Evolutionary conservation across 2,113 vertebrate species (phyloP).

Genomic region (Dinomys branickii): DNA sequence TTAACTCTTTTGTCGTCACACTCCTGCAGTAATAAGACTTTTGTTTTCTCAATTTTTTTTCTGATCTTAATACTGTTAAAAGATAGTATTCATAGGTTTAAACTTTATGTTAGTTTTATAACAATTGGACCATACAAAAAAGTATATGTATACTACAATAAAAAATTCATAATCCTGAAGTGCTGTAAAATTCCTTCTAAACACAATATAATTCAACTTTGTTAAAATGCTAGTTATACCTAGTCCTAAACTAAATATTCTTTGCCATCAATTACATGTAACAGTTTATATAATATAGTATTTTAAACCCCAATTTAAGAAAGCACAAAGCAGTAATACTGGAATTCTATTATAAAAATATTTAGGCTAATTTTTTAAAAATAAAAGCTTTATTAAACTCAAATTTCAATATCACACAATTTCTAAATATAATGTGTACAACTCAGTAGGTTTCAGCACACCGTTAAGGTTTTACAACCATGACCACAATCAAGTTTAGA

Average conservation of each 20-base stretch:
- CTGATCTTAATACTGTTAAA: neutral
- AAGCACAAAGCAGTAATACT: neutral
- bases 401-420: neutral
- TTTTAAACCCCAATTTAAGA: slow-evolving; percentile 12
- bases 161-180: slow-evolving; percentile 38
- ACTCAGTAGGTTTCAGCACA: neutral
- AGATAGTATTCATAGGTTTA: slow-evolving; percentile 49
- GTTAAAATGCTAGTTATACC: slow-evolving; percentile 51
- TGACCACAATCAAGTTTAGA: neutral
- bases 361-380: neutral
- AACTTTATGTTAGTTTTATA: slow-evolving; percentile 22
- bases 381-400: neutral
- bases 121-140: neutral
- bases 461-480: neutral
- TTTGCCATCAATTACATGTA: slow-evolving; percentile 4
- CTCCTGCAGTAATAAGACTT: neutral
- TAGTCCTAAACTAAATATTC: slow-evolving; percentile 35
- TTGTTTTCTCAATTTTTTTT: neutral
- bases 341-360: slow-evolving; percentile 48
- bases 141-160: neutral
- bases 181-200: slow-evolving; percentile 1
- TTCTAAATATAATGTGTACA: neutral
- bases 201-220: slow-evolving; percentile 14
- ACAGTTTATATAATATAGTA: slow-evolving; percentile 18
- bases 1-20: neutral